Evolutionary conservation across 2,888 invertebrate species (phyloP).

Genomic region (Latrodectus elegans): DNA sequence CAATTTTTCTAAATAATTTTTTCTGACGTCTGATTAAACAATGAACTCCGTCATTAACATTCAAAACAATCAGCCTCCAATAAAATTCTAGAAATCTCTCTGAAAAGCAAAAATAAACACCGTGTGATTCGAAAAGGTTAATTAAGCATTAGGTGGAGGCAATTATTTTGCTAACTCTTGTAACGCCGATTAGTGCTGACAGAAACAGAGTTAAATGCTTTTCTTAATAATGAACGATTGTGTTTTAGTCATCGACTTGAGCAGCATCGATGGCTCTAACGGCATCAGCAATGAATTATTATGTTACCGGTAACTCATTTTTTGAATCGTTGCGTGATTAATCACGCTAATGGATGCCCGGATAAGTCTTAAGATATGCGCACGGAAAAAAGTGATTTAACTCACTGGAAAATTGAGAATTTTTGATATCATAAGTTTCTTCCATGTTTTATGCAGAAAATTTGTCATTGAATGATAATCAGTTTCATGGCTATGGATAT

Average conservation of each 20-base stretch:
- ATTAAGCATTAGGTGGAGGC: slow-evolving; percentile 42
- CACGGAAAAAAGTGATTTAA: not conserved
- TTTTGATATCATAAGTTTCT: too few relatives aligned
- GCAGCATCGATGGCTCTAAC: slow-evolving; percentile 22
- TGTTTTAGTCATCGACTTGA: slow-evolving; percentile 4
- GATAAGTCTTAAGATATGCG: not conserved
- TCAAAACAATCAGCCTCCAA: slow-evolving; percentile 38
- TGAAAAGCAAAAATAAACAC: slow-evolving; percentile 38
- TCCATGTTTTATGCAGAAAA: too few relatives aligned
- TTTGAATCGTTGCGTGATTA: slow-evolving; percentile 19
- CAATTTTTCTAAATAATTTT: too few relatives aligned
- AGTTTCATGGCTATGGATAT: too few relatives aligned
- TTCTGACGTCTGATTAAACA: too few relatives aligned
- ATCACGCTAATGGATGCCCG: slow-evolving; percentile 29
- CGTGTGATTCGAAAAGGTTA: slow-evolving; percentile 53
- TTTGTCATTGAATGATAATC: too few relatives aligned
- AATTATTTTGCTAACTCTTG: slow-evolving; percentile 34
- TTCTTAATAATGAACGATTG: slow-evolving; percentile 61
- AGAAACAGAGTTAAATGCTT: slow-evolving; percentile 37
- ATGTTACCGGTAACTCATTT: slow-evolving; percentile 10
- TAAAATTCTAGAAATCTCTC: slow-evolving; percentile 28
- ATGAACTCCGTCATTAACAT: too few relatives aligned
- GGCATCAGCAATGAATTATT: slow-evolving; percentile 41
- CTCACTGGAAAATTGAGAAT: not conserved
- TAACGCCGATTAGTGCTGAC: slow-evolving; percentile 52